These are phyloP conservation scores for Lagodon rhomboides DNA, from an alignment of 2,797 vertebrate genomes.

Conservation along the genomic window DNA sequence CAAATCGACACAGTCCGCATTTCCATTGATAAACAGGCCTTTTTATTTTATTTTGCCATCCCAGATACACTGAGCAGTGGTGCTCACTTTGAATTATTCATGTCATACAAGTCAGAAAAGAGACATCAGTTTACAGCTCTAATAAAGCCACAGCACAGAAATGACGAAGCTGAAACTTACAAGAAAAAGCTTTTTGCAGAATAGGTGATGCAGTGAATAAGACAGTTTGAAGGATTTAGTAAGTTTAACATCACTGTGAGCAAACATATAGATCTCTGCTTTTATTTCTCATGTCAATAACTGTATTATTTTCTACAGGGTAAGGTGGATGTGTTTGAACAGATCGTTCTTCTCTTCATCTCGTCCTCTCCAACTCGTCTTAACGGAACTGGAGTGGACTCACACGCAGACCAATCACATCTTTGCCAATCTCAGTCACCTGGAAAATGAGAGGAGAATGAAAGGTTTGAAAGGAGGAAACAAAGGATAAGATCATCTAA, in stretches of 20 bases:
- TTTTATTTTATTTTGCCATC: slow-evolving; percentile 52
- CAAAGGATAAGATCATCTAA: background rate
- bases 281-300: slow-evolving; percentile 28
- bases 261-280: slow-evolving; percentile 41
- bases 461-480: background rate
- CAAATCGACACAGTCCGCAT: background rate
- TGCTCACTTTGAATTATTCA: slow-evolving; percentile 27
- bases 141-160: slow-evolving; percentile 55
- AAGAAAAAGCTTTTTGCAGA: slow-evolving; percentile 39
- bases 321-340: slow-evolving; percentile 42
- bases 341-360: slow-evolving; percentile 1
- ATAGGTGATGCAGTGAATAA: slow-evolving; percentile 22
- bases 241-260: slow-evolving; percentile 51
- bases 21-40: slow-evolving; percentile 8
- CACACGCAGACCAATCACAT: slow-evolving; percentile 95
- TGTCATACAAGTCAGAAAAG: slow-evolving; percentile 41
- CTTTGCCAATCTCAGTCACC: slow-evolving; percentile 97
- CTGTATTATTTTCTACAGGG: slow-evolving; percentile 34
- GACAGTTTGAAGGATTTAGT: slow-evolving; percentile 42
- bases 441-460: slow-evolving; percentile 63
- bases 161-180: slow-evolving; percentile 24
- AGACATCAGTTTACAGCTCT: slow-evolving; percentile 40
- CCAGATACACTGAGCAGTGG: slow-evolving; percentile 37
- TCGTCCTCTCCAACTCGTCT: slow-evolving; percentile 23
- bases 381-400: slow-evolving; percentile 97